Evolutionary conservation across 92 coral and sea anemone species (phyloP), one percentile per base, ranked within the genome.

Genomic region (Isaurus tuberculatus): DNA sequence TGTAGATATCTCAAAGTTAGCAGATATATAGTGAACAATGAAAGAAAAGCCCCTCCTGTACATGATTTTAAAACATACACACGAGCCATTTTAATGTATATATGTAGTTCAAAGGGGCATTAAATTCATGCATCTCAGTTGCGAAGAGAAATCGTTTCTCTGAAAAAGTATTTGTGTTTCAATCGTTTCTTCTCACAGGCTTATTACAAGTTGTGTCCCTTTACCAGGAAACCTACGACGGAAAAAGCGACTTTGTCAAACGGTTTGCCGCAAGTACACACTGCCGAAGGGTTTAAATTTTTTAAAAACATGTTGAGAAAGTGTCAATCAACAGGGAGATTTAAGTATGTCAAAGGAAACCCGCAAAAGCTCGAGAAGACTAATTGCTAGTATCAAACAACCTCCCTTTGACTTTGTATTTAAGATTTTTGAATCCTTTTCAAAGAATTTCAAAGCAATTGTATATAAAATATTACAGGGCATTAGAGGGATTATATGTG

Each of bases 291-390:
- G 46, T 32, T 22, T 8, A 9, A 34, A 27, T 31, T 58, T 64
- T 44, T 36, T 20, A 13, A 25, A 72, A 75, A 77, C 25, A 61
- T 75, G 82, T 34, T 27, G 14, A 58, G 33, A 36, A 58, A 34
- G 69, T 58, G 70, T 58, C 82, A 77, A 77, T 77, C 82, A 77
- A 25, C 75, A 34, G 29, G 23, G 36, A n/a, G 10, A 31, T 4
- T 16, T 57, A 57, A 23, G 37, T 36, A 77, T 74, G 80, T 74
- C 65, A 32, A 73, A 74, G 80, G 34, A 74, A 74, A 33, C 26
- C 66, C 43, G 80, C 80, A 73, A 17, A 73, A 48, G 57, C 63
- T 48, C 31, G 19, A 31, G 27, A 16, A 30, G 27, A 22, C 43
- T 77, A 65, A 72, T 72, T 72, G 61, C 19, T 25, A 23, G 13